phyloP scores from a whole-genome alignment of 2,797 vertebrate species.

The Capromys pilorides region DNA sequence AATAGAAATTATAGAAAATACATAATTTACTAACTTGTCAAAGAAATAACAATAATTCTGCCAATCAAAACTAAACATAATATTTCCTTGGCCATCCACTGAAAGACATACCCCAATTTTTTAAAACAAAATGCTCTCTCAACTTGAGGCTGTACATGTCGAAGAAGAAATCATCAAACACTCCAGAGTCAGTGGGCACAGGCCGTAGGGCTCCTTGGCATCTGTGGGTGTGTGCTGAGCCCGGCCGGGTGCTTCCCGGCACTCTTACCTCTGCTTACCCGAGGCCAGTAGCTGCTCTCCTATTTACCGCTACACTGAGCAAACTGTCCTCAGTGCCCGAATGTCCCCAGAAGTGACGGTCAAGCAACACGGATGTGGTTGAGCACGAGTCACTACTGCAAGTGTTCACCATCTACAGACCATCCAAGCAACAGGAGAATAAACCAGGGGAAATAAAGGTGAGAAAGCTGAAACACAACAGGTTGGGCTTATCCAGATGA shows the following conservation, averaged over 20 bases:
- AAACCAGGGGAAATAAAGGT: background rate
- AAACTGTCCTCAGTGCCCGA: background rate
- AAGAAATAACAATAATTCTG: background rate
- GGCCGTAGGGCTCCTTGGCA: fast-evolving
- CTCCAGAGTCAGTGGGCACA: fast-evolving
- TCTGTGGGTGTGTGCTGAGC: background rate
- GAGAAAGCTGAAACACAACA: background rate
- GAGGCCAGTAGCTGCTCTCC: fast-evolving
- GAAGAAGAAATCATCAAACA: background rate
- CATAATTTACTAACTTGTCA: background rate
- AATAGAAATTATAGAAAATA: background rate
- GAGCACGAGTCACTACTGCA: background rate
- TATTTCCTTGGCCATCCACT: background rate
- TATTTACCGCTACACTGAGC: background rate
- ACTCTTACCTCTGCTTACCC: background rate
- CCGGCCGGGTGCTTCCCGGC: fast-evolving
- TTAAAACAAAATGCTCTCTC: background rate
- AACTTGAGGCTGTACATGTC: fast-evolving
- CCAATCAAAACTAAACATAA: background rate
- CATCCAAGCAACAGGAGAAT: background rate
- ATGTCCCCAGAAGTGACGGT: background rate
- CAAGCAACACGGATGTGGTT: background rate
- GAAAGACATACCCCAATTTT: background rate
- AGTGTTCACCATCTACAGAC: background rate
- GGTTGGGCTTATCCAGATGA: background rate